These are phyloP conservation scores for Aphelenchoides avenae DNA, from an alignment of 1,140 invertebrate species.

Conservation along the genomic window DNA sequence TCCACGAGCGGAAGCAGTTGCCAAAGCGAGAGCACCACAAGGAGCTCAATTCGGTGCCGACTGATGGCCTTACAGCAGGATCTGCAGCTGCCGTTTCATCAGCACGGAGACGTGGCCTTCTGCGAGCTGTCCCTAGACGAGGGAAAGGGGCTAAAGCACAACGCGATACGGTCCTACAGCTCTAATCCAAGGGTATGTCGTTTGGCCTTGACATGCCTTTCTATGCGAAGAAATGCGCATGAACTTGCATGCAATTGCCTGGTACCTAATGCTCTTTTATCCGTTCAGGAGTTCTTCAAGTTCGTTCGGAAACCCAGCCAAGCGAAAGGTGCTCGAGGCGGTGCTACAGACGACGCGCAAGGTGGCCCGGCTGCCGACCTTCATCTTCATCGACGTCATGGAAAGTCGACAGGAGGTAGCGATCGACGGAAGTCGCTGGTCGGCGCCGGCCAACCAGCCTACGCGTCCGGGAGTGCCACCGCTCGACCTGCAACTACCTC, in stretches of 20 bases:
- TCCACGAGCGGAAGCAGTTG: constrained; percentile 34
- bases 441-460: constrained; percentile 7
- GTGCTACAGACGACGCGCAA: background rate
- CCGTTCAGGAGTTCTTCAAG: constrained; percentile 39
- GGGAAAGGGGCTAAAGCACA: constrained; percentile 40
- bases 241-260: background rate
- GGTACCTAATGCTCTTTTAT: constrained; percentile 1
- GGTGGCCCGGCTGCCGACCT: background rate
- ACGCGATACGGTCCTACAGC: constrained; percentile 41
- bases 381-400: background rate
- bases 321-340: constrained; percentile 18
- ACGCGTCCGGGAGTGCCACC: constrained; percentile 1
- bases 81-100: constrained; percentile 50
- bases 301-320: constrained; percentile 39
- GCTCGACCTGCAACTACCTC: background rate
- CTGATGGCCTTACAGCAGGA: constrained; percentile 2
- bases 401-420: constrained; percentile 3
- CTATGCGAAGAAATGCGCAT: constrained; percentile 4
- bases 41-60: constrained; percentile 24
- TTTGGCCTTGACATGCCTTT: constrained; percentile 2
- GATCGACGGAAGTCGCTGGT: constrained; percentile 12
- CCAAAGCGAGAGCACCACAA: constrained; percentile 39
- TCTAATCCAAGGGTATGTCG: constrained; percentile 39
- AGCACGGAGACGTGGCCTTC: constrained; percentile 54
- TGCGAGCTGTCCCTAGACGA: constrained; percentile 46